Conservation (phyloP, 2,888 invertebrate species). For the Tortrix viridana region DNA sequence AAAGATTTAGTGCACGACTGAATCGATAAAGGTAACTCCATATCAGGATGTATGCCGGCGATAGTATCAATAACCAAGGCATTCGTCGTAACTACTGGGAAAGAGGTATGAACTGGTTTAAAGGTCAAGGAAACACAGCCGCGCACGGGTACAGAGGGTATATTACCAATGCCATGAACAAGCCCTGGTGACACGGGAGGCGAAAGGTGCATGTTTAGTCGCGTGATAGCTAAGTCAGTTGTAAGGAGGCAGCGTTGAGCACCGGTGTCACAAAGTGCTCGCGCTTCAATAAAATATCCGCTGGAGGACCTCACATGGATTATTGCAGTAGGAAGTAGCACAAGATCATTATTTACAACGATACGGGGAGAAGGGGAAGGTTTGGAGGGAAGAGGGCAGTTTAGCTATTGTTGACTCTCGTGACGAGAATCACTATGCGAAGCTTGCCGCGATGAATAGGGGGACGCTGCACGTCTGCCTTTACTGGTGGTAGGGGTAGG, state of each 20-base stretch:
- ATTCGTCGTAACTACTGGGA: background rate
- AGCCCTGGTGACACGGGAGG: background rate
- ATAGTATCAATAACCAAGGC: background rate
- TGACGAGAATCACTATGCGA: background rate
- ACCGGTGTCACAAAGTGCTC: conserved; percentile 10
- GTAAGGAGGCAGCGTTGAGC: conserved; percentile 5
- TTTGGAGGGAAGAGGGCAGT: background rate
- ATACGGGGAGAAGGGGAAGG: background rate
- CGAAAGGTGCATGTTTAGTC: background rate
- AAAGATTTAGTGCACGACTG: background rate
- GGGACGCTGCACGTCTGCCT: background rate
- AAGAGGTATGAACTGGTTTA: background rate
- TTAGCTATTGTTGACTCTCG: background rate
- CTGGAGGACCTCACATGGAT: background rate
- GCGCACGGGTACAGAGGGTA: background rate
- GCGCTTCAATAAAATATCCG: background rate
- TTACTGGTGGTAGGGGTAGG: background rate
- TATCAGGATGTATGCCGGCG: background rate
- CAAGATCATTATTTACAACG: background rate
- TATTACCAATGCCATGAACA: background rate
- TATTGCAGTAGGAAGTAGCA: background rate
- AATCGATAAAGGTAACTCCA: background rate
- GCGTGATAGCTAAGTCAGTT: background rate
- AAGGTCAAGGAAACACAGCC: background rate
- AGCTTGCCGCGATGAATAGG: background rate